A percentile compares a stretch with the other conserved stretches of the same genome.
Evolutionary conservation across 1,140 invertebrate genomes (phyloP).

Genomic region (Saccostrea glomerata): DNA sequence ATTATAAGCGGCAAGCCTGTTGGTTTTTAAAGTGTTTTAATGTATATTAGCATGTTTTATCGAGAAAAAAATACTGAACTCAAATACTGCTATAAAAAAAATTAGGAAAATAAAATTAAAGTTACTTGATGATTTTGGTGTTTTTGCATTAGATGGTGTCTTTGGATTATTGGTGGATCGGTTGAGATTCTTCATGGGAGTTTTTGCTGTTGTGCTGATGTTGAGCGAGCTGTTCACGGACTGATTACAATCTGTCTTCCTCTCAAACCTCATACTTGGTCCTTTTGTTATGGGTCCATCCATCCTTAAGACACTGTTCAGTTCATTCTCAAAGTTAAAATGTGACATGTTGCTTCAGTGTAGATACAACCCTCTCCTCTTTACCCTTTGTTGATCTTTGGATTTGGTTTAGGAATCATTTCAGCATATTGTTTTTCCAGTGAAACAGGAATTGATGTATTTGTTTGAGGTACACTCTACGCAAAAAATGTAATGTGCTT

Average conservation of each 20-base stretch:
- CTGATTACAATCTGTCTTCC: conserved; percentile 68
- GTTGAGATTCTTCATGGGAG: conserved; percentile 70
- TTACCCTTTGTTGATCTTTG: neutral
- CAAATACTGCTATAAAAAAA: neutral
- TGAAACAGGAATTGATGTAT: neutral
- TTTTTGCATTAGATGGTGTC: conserved; percentile 68
- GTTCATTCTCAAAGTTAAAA: conserved; percentile 68
- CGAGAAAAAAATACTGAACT: neutral
- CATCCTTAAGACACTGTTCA: conserved; percentile 65
- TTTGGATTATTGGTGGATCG: conserved; percentile 61
- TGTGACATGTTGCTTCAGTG: neutral
- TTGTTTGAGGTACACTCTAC: no score
- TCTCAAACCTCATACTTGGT: conserved; percentile 74
- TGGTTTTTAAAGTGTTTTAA: no score
- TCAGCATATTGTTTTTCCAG: neutral
- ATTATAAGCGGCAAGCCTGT: no score
- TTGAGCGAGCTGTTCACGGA: conserved; percentile 65
- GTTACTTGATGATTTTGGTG: conserved; percentile 69
- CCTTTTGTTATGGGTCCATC: conserved; percentile 72
- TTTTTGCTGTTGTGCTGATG: conserved; percentile 67
- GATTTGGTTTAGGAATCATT: neutral
- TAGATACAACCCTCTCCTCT: neutral
- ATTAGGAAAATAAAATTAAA: neutral
- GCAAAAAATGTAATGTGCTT: no score
- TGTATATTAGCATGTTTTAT: no score